phyloP scores from a whole-genome alignment of 1,140 invertebrate genomes.

The Limonius californicus region DNA sequence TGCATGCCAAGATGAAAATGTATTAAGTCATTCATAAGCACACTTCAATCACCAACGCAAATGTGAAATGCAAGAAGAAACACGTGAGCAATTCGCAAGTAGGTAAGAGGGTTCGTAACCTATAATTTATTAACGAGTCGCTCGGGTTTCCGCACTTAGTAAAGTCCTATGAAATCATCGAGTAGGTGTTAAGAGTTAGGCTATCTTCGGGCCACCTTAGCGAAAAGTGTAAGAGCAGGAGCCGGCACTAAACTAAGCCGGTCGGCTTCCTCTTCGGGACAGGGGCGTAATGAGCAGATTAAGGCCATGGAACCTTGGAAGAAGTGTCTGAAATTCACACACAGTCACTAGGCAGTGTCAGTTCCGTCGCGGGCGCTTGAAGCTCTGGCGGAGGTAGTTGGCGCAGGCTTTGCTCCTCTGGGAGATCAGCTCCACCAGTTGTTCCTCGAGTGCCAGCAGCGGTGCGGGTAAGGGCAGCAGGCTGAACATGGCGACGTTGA shows the following conservation, averaged over 20 bases:
- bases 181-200: slow-evolving; percentile 12
- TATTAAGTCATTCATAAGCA: slow-evolving; percentile 17
- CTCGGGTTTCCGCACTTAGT: slow-evolving; percentile 16
- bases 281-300: slow-evolving; percentile 17
- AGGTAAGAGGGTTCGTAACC: neutral
- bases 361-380: slow-evolving; percentile 42
- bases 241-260: slow-evolving; percentile 9
- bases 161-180: neutral
- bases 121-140: slow-evolving; percentile 21
- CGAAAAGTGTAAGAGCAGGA: slow-evolving; percentile 4
- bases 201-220: slow-evolving; percentile 36
- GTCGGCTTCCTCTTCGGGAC: neutral
- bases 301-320: slow-evolving; percentile 39
- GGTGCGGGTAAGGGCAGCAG: slow-evolving; percentile 48
- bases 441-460: slow-evolving; percentile 49
- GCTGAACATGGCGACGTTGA: slow-evolving; percentile 50
- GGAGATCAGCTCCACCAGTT: slow-evolving; percentile 52
- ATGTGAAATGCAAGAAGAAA: slow-evolving; percentile 10
- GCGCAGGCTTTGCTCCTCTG: slow-evolving; percentile 53
- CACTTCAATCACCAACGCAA: slow-evolving; percentile 25
- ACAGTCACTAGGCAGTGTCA: slow-evolving; percentile 19
- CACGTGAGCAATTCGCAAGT: slow-evolving; percentile 4
- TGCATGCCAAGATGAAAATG: slow-evolving; percentile 31
- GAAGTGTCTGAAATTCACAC: slow-evolving; percentile 17
- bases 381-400: slow-evolving; percentile 49